Conservation (phyloP, 2,113 vertebrate genomes). For the Halcyon senegalensis region DNA sequence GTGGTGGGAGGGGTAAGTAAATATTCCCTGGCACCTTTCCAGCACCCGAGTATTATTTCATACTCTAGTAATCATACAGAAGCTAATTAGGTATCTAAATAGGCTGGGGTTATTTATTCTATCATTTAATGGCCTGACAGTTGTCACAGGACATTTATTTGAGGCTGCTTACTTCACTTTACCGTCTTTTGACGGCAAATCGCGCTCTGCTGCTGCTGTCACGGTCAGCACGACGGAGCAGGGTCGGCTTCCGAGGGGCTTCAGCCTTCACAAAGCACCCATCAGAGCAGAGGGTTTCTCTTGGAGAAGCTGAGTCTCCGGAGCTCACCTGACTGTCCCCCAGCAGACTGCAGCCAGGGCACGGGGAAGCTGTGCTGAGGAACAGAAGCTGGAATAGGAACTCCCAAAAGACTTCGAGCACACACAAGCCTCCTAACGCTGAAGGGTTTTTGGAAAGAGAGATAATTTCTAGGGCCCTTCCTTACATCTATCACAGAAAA, state of each 20-base stretch:
- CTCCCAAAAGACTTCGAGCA: neutral
- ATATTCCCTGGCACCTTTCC: neutral
- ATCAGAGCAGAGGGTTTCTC: neutral
- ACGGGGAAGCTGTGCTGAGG: fast-evolving
- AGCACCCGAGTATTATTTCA: neutral
- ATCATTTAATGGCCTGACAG: neutral
- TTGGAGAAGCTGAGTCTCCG: neutral
- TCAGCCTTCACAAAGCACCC: neutral
- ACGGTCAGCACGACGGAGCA: neutral
- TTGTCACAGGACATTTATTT: neutral
- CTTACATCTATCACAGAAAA: neutral
- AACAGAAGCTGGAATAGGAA: neutral
- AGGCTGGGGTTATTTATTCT: neutral
- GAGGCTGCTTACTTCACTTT: neutral
- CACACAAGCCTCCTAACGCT: neutral
- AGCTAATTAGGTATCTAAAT: neutral
- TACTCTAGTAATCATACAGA: neutral
- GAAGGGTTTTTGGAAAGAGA: neutral
- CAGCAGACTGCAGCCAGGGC: neutral
- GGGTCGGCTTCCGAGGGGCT: neutral
- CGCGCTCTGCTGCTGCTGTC: neutral
- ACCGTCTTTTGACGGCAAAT: neutral
- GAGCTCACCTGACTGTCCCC: neutral
- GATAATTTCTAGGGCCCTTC: neutral
- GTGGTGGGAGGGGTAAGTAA: neutral